Base-by-base conservation (phyloP, 2,113 vertebrate species). In the Trinectes maculatus region DNA sequence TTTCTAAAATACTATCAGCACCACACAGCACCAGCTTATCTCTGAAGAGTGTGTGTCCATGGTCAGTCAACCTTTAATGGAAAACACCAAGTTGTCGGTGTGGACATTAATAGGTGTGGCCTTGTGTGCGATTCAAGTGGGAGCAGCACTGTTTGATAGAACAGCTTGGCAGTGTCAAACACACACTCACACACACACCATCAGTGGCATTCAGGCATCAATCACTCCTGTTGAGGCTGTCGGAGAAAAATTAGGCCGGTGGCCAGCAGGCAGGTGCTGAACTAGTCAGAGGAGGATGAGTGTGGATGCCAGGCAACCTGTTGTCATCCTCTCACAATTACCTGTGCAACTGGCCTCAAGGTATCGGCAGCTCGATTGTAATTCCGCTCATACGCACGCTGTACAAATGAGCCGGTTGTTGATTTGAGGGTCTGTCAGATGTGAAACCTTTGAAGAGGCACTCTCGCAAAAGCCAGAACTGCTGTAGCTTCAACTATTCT, bases 201-300 rank as follows among this genome's bases (percentile, higher is more conserved):
- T 69, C 74, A 59, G 62, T 78, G 55, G 71, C 80, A 76, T 69
- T 65, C 56, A 61, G 82, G 70, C 86, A 90, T 91, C 91, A 89
- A 85, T 91, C 89, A 89, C 66, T 75, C 49, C 72, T 37, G 72
- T 76, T 71, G 69, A 73, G 79, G 69, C 79, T 86, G 83, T 91
- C 85, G 79, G 77, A 47, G 29, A 42, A 55, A 53, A 75, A 80
- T 79, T 74, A 48, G 77, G 84, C 81, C 7, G 25, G 25, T 71
- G 70, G 82, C 83, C 84, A 82, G 66, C 72, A 73, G 71, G 78
- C 89, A 90, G 89, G 79, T 85, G 84, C 63, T 65, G 55, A 83
- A 79, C 55, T 55, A 69, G 79, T 79, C 84, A 62, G 70, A 82
- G 74, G 79, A 79, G 68, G 77, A 83, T 78, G 86, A 83, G 84